Evolutionary conservation across 2,888 invertebrate species (phyloP).

Genomic region (Xestia sexstrigata): DNA sequence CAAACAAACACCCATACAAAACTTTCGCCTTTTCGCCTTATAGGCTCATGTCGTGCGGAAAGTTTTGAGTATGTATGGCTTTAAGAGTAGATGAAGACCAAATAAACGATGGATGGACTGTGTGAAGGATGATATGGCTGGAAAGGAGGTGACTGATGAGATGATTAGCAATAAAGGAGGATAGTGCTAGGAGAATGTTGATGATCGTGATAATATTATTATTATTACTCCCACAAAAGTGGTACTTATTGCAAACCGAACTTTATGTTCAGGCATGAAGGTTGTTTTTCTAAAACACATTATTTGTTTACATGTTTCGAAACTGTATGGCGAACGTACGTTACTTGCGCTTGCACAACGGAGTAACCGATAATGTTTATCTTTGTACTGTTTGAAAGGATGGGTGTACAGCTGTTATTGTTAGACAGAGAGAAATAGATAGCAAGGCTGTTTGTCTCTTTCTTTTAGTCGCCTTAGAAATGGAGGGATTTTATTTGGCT

Average conservation of each 20-base stretch:
- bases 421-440: constrained; percentile 18
- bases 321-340: background rate
- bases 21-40: too few relatives aligned
- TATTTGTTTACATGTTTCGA: background rate
- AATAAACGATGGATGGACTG: background rate
- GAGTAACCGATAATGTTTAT: constrained; percentile 39
- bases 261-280: background rate
- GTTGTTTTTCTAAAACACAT: background rate
- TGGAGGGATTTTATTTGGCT: background rate
- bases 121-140: background rate
- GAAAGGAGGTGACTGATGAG: background rate
- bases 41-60: too few relatives aligned
- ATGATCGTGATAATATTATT: background rate
- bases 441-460: background rate
- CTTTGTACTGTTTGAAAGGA: constrained; percentile 36
- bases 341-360: constrained; percentile 26
- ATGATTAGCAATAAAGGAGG: too few relatives aligned
- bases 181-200: background rate
- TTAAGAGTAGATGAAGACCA: too few relatives aligned
- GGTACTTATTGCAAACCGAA: background rate
- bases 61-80: background rate
- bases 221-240: background rate
- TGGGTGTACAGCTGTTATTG: constrained; percentile 7
- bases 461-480: background rate
- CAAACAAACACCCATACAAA: too few relatives aligned